phyloP scores from a whole-genome alignment of 2,888 invertebrate genomes.

The Dicycla oo region DNA sequence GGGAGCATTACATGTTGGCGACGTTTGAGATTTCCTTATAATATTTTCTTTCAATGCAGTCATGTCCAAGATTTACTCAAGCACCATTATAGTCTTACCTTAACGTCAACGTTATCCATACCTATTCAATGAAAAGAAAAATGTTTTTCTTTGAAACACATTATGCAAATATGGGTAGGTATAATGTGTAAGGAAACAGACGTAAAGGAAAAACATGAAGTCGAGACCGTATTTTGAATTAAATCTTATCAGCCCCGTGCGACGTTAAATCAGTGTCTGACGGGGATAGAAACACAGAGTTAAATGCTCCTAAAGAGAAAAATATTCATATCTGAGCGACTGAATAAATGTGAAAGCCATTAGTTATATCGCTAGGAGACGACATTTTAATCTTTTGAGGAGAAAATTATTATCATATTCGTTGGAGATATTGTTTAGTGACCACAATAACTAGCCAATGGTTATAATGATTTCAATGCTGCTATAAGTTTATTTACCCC shows the following conservation, averaged over 20 bases:
- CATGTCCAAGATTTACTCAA: not conserved
- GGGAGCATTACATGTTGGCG: not conserved
- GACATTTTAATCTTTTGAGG: constrained; percentile 29
- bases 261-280: constrained; percentile 45
- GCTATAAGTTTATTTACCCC: not conserved
- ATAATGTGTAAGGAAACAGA: not conserved
- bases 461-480: not conserved
- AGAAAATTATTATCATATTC: constrained; percentile 24
- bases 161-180: not conserved
- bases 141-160: not conserved
- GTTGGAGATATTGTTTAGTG: constrained; percentile 14
- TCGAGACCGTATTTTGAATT: constrained; percentile 35
- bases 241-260: constrained; percentile 49
- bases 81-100: not conserved
- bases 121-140: not conserved
- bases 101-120: not conserved
- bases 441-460: not conserved
- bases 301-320: constrained; percentile 44
- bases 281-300: constrained; percentile 26
- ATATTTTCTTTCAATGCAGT: constrained; percentile 1
- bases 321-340: constrained; percentile 38
- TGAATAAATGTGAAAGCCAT: constrained; percentile 53
- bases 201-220: constrained; percentile 5
- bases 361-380: constrained; percentile 35
- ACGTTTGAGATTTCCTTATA: not conserved